These are phyloP conservation scores for Cheirogaleus medius DNA, from an alignment of 2,113 vertebrate species.

Conservation along the genomic window DNA sequence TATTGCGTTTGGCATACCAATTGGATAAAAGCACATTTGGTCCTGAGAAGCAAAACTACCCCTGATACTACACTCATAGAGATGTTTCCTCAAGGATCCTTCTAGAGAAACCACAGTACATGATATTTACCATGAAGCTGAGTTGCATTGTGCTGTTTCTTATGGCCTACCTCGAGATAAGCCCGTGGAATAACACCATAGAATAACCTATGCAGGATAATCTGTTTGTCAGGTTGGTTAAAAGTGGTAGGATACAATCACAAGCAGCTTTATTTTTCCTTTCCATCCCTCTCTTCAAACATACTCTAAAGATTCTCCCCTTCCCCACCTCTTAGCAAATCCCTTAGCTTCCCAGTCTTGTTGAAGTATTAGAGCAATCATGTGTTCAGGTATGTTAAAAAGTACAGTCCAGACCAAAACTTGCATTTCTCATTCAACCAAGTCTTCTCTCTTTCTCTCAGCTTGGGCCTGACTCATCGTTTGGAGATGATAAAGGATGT, in stretches of 20 bases:
- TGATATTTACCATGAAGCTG: too few species aligned
- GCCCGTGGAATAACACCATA: background rate
- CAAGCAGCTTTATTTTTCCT: background rate
- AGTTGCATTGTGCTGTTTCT: background rate
- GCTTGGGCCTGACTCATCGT: background rate
- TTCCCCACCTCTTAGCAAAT: background rate
- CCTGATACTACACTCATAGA: background rate
- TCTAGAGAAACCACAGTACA: background rate
- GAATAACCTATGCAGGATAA: background rate
- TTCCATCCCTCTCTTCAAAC: background rate
- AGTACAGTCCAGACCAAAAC: background rate
- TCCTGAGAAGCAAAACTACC: background rate
- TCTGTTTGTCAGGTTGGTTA: background rate
- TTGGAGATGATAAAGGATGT: background rate
- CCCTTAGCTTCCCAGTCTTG: background rate
- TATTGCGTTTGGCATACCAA: background rate
- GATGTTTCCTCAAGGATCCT: background rate
- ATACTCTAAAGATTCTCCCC: background rate
- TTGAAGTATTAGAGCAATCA: background rate
- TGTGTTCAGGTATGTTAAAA: background rate
- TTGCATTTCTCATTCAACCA: background rate
- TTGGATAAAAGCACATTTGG: background rate
- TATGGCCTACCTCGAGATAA: background rate
- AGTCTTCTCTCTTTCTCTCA: background rate
- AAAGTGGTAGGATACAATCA: background rate